phyloP scores from a whole-genome alignment of 2,888 invertebrate species.

The Drosophila lacicola region DNA sequence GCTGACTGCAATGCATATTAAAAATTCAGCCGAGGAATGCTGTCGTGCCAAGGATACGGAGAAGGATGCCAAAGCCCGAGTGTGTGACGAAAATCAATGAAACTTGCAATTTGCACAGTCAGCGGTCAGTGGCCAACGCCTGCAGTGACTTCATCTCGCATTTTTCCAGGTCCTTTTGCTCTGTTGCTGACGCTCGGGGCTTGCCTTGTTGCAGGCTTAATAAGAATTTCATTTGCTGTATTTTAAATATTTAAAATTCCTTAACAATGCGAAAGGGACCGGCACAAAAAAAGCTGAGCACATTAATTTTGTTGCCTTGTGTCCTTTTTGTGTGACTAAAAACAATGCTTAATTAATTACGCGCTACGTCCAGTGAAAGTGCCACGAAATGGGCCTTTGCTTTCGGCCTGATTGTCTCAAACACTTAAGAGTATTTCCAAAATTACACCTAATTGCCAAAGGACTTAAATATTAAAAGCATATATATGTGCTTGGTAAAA shows the following conservation, averaged over 20 bases:
- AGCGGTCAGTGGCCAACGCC: slow-evolving; percentile 15
- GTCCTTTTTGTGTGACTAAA: slow-evolving; percentile 46
- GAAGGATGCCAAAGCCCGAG: slow-evolving; percentile 29
- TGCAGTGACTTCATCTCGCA: slow-evolving; percentile 34
- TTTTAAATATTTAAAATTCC: slow-evolving; percentile 60
- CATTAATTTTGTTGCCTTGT: slow-evolving; percentile 54
- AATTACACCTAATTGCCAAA: neutral
- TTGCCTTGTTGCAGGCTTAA: slow-evolving; percentile 30
- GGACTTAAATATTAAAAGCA: neutral
- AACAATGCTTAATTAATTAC: slow-evolving; percentile 70
- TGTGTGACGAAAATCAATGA: slow-evolving; percentile 65
- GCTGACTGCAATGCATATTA: slow-evolving; percentile 72
- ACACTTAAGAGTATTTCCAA: slow-evolving; percentile 10
- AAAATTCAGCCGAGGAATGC: slow-evolving; percentile 60
- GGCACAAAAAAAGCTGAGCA: slow-evolving; percentile 34
- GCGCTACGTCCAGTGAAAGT: slow-evolving; percentile 47
- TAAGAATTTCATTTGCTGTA: slow-evolving; percentile 49
- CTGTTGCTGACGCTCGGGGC: neutral
- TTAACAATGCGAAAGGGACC: slow-evolving; percentile 30
- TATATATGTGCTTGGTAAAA: neutral
- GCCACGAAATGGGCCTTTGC: slow-evolving; percentile 49
- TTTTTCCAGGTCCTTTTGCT: neutral
- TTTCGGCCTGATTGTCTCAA: slow-evolving; percentile 25
- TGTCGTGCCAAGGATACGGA: slow-evolving; percentile 45
- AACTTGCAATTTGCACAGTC: slow-evolving; percentile 61